Evolutionary conservation across 2,113 vertebrate species (phyloP).

Genomic region (Pica pica): DNA sequence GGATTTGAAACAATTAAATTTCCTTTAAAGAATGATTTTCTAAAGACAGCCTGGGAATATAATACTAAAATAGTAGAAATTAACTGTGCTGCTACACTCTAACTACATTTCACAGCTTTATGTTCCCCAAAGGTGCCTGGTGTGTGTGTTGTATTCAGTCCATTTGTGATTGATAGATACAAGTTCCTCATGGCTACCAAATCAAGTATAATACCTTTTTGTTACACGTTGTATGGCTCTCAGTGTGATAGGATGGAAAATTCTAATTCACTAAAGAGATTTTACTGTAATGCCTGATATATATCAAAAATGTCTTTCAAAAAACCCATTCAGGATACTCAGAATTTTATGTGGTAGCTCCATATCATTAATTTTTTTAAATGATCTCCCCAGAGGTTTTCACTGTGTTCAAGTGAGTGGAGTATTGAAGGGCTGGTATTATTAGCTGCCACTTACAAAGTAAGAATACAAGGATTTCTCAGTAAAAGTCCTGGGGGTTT

Average conservation of each 20-base stretch:
- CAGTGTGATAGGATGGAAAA: slow-evolving; percentile 24
- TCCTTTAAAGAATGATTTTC: slow-evolving; percentile 36
- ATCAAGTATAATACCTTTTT: slow-evolving; percentile 23
- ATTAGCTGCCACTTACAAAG: not conserved
- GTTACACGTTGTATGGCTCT: not conserved
- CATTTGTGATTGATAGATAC: slow-evolving; percentile 31
- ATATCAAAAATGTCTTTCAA: not conserved
- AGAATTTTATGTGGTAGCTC: not conserved
- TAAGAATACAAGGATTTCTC: not conserved
- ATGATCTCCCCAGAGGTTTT: not conserved
- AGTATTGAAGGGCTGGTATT: not conserved
- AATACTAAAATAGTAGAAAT: slow-evolving; percentile 37
- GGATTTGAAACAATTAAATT: slow-evolving; percentile 34
- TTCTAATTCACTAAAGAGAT: not conserved
- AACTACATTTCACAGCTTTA: slow-evolving; percentile 27
- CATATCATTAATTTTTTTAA: not conserved
- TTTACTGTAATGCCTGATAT: not conserved
- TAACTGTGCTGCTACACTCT: not conserved
- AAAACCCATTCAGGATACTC: not conserved
- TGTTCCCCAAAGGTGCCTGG: slow-evolving; percentile 23
- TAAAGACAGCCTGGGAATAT: slow-evolving; percentile 36
- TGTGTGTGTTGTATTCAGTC: not conserved
- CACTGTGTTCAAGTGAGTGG: not conserved
- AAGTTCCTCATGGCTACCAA: slow-evolving; percentile 29
- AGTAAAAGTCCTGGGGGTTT: not conserved